Conservation (phyloP, 1,140 invertebrate species). For the Muscidifurax raptorellus region DNA sequence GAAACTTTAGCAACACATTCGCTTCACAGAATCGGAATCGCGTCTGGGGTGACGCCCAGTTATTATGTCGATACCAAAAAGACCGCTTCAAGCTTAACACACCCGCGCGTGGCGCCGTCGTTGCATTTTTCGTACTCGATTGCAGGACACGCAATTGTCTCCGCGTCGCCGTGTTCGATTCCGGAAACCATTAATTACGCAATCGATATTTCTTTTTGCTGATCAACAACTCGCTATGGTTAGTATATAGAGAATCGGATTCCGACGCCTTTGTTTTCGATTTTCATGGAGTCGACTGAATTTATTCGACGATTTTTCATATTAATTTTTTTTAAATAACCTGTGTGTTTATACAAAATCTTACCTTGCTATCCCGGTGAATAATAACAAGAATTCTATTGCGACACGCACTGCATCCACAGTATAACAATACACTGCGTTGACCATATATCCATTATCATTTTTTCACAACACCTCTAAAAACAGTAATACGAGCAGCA, state of each 20-base stretch:
- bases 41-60: background rate
- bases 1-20: too few species aligned
- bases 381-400: too few species aligned
- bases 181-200: conserved; percentile 41
- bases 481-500: background rate
- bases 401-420: too few species aligned
- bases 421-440: too few species aligned
- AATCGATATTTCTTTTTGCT: background rate
- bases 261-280: background rate
- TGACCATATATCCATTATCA: background rate
- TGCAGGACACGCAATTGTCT: conserved; percentile 42
- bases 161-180: background rate
- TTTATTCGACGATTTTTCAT: background rate
- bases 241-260: background rate
- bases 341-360: too few species aligned
- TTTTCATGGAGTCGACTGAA: background rate
- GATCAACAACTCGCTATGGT: background rate
- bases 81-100: conserved; percentile 28
- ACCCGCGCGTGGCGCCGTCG: conserved; percentile 5
- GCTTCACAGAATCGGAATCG: background rate
- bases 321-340: too few species aligned
- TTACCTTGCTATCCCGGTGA: too few species aligned
- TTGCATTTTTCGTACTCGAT: conserved; percentile 38
- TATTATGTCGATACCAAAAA: conserved; percentile 24
- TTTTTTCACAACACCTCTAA: background rate